Evolutionary conservation across 2,888 invertebrate species (phyloP).

Genomic region (Phalera bucephala): DNA sequence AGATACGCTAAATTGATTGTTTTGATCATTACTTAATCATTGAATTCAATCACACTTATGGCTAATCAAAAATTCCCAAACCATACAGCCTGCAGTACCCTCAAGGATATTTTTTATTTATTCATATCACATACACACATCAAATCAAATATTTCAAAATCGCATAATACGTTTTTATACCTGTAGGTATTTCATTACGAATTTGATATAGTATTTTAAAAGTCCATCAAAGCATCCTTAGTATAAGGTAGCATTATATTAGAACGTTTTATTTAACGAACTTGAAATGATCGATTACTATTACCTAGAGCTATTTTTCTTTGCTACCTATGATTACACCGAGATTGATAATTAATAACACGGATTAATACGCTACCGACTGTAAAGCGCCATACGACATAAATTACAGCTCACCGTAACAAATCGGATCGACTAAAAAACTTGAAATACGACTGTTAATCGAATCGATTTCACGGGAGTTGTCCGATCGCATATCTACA

Average conservation of each 20-base stretch:
- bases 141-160: neutral
- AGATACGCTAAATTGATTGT: neutral
- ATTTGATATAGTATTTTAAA: neutral
- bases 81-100: neutral
- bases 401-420: conserved; percentile 48
- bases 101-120: neutral
- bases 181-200: neutral
- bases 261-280: neutral
- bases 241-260: neutral
- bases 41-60: neutral
- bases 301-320: conserved; percentile 10
- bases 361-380: conserved; percentile 26
- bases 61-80: neutral
- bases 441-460: conserved; percentile 58
- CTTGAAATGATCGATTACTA: conserved; percentile 6
- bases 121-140: neutral
- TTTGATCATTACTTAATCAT: neutral
- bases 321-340: conserved; percentile 11
- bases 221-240: neutral
- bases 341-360: conserved; percentile 25
- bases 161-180: neutral
- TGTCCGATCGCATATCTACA: conserved; percentile 47
- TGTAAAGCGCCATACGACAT: conserved; percentile 30
- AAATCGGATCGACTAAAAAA: conserved; percentile 48
- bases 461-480: conserved; percentile 57